Percentiles rank a stretch among this genome's conserved stretches.
Evolutionary conservation across 2,888 invertebrate species (phyloP).

Genomic region (Melanostoma scalare): DNA sequence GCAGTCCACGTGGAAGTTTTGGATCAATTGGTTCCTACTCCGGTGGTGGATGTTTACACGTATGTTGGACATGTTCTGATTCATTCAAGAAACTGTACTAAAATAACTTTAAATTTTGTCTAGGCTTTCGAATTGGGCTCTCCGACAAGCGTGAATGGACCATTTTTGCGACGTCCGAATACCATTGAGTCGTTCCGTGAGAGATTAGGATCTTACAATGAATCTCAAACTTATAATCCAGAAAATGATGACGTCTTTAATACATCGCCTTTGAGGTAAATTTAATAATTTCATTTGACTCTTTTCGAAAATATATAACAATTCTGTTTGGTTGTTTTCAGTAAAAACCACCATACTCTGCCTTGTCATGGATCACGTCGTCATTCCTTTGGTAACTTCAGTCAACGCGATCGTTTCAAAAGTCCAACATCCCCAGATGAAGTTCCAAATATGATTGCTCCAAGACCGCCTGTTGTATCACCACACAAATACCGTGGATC

Average conservation of each 20-base stretch:
- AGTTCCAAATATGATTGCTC: conserved; percentile 82
- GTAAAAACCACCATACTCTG: conserved; percentile 79
- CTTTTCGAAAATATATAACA: neutral
- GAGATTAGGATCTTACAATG: conserved; percentile 81
- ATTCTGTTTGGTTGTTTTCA: conserved; percentile 47
- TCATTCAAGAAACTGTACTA: neutral
- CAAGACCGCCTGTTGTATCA: conserved; percentile 79
- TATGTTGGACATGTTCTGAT: conserved; percentile 74
- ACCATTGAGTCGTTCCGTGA: conserved; percentile 79
- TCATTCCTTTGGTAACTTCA: conserved; percentile 81
- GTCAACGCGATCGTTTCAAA: conserved; percentile 75
- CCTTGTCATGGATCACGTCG: conserved; percentile 79
- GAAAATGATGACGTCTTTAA: conserved; percentile 81
- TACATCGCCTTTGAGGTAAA: conserved; percentile 79
- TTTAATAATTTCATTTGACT: conserved; percentile 9
- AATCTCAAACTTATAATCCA: conserved; percentile 77
- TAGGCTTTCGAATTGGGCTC: conserved; percentile 68
- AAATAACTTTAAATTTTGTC: neutral
- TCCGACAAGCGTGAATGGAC: conserved; percentile 50
- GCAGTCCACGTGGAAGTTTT: conserved; percentile 81
- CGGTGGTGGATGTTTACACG: conserved; percentile 74
- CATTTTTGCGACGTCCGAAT: conserved; percentile 56
- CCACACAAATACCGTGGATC: conserved; percentile 80
- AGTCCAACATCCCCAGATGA: conserved; percentile 80
- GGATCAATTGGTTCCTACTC: conserved; percentile 79